phyloP scores from a whole-genome alignment of 64 coral and sea anemone genomes.

The Platygyra sinensis region DNA sequence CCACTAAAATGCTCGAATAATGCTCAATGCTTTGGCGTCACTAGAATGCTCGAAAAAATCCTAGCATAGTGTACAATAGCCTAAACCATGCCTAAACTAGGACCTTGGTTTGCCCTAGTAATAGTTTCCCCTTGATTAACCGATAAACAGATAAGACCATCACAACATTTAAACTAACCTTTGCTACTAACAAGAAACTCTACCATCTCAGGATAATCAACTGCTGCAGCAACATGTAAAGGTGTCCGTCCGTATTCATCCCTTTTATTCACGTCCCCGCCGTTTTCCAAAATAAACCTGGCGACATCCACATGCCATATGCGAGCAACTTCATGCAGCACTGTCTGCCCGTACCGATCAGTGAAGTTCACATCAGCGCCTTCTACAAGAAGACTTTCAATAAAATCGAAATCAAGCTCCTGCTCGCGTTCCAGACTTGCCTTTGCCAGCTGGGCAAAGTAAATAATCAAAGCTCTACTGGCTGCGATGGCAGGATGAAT shows the following conservation, averaged over 20 bases:
- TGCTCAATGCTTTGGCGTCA: no score
- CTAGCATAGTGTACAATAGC: no score
- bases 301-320: conserved; percentile 97
- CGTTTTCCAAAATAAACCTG: conserved; percentile 88
- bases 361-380: conserved; percentile 94
- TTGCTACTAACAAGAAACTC: conserved; percentile 77
- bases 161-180: conserved; percentile 52
- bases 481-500: conserved; percentile 40
- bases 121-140: no score
- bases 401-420: conserved; percentile 88
- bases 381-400: conserved; percentile 56
- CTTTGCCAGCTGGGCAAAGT: conserved; percentile 93
- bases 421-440: conserved; percentile 56
- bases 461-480: conserved; percentile 91
- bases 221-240: conserved; percentile 89
- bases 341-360: conserved; percentile 85
- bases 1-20: no score
- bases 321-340: conserved; percentile 93
- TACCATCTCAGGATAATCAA: conserved; percentile 97
- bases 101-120: no score
- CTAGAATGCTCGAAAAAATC: no score
- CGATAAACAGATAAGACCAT: background rate
- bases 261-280: conserved; percentile 78
- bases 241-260: conserved; percentile 88
- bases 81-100: no score